A percentile compares a stretch with the other conserved stretches of the same genome.
Evolutionary conservation across 2,113 vertebrate genomes (phyloP).

Genomic region (Lagenorhynchus albirostris): DNA sequence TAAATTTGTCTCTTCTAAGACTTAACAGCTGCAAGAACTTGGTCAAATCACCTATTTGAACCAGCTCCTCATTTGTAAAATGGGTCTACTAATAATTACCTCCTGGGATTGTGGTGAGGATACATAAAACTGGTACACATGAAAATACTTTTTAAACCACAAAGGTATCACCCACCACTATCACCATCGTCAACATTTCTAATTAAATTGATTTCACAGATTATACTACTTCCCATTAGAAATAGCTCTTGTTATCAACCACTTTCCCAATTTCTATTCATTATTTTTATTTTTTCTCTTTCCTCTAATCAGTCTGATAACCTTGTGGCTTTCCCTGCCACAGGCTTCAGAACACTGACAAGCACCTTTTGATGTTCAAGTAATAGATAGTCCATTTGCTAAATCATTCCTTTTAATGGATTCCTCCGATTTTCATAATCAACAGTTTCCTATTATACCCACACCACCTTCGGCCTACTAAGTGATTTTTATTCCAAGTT

Average conservation of each 20-base stretch:
- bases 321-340: not conserved
- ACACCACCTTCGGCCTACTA: not conserved
- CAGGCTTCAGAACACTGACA: slow-evolving; percentile 1
- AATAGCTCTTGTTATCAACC: slow-evolving; percentile 6
- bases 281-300: not conserved
- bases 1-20: slow-evolving; percentile 12
- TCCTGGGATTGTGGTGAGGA: not conserved
- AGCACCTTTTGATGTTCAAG: not conserved
- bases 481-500: slow-evolving; percentile 17
- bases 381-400: not conserved
- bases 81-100: slow-evolving; percentile 24
- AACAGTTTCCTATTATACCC: not conserved
- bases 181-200: not conserved
- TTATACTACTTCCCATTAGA: slow-evolving; percentile 3
- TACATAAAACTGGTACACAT: not conserved
- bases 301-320: not conserved
- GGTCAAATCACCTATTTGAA: slow-evolving; percentile 8
- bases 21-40: slow-evolving; percentile 21
- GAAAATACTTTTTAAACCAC: slow-evolving; percentile 28
- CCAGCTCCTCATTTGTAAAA: slow-evolving; percentile 26
- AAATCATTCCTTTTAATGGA: slow-evolving; percentile 48
- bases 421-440: slow-evolving; percentile 17
- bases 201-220: not conserved
- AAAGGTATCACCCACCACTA: not conserved
- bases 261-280: not conserved